Evolutionary conservation across 2,113 vertebrate species (phyloP), one percentile per base, ranked within the genome.

Genomic region (Perognathus longimembris): DNA sequence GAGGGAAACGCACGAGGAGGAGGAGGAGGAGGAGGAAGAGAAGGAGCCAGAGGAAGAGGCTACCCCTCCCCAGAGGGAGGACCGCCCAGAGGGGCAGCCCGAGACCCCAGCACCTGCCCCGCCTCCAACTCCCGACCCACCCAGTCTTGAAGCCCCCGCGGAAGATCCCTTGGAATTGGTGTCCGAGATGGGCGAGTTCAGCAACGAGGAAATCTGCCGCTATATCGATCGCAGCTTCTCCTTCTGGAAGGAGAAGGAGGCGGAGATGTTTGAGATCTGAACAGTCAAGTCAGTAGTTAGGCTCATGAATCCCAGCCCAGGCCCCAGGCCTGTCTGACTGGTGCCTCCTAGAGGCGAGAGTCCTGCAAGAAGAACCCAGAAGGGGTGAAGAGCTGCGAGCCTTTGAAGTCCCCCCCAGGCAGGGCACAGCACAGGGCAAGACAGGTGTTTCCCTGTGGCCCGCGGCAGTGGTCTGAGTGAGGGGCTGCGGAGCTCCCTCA

Each of bases 211-310:
- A 69, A 99, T 99, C 93, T 99, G 99, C 94, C 98, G 98, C 92
- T 99, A 99, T 95, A 99, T 99, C 6, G 99, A 99, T 93, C 98
- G 99, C 40, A 99, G 99, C 96, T 99, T 99, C 97, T 99, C 99
- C 82, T 99, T 99, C 97, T 99, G 99, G 99, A 99, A 99, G 97
- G 99, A 99, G 98, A 99, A 99, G 94, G 99, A 99, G 96, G 98
- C 98, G 0, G 99, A 99, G 92, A 97, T 99, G 93, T 99, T 99
- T 75, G 98, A 99, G 95, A 98, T 99, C 90, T 99, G 98, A 99
- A 57, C 36, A 0, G 12, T 22, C 34, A 34, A 64, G 50, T 7
- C 6, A 24, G 38, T 76, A 63, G 79, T 76, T 18, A 21, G 66
- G 24, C 38, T 79, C 40, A 17, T 66, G 74, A 59, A 3, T 61